Evolutionary conservation across 2,888 invertebrate species (phyloP).

Genomic region (Tryphoninae sp.): DNA sequence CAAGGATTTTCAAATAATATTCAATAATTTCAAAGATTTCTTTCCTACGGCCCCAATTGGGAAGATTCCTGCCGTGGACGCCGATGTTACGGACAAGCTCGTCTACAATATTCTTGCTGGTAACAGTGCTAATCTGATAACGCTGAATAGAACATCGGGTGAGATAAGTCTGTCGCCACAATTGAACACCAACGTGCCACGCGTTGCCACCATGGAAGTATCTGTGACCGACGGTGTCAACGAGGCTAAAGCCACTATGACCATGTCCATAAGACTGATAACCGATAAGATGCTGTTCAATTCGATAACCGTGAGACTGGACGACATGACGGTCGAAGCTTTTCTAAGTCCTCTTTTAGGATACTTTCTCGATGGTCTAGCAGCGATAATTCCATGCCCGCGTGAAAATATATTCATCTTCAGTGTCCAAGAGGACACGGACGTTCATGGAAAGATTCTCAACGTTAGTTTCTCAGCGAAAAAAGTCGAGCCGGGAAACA

Average conservation of each 20-base stretch:
- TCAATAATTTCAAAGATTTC: conserved; percentile 96
- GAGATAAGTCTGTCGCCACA: conserved; percentile 94
- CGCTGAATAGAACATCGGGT: conserved; percentile 91
- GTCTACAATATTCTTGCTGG: conserved; percentile 93
- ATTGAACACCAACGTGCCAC: conserved; percentile 96
- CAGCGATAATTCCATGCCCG: conserved; percentile 95
- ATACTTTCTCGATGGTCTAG: conserved; percentile 94
- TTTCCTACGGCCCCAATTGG: conserved; percentile 97
- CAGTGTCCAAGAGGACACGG: conserved; percentile 95
- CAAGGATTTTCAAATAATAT: conserved; percentile 95
- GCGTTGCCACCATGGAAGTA: conserved; percentile 96
- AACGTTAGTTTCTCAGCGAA: conserved; percentile 97
- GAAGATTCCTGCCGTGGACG: conserved; percentile 95
- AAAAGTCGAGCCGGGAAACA: conserved; percentile 90
- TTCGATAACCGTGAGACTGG: conserved; percentile 95
- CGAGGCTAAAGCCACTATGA: conserved; percentile 96
- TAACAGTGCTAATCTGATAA: conserved; percentile 95
- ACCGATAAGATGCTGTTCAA: conserved; percentile 97
- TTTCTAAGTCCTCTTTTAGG: conserved; percentile 94
- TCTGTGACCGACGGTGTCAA: conserved; percentile 97
- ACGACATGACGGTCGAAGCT: conserved; percentile 95
- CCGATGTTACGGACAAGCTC: conserved; percentile 95
- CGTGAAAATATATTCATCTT: conserved; percentile 96
- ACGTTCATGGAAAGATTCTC: conserved; percentile 92
- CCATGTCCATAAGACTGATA: conserved; percentile 93